These are phyloP conservation scores for Intellagama lesueurii DNA, from an alignment of 2,797 vertebrate species.

Conservation along the genomic window DNA sequence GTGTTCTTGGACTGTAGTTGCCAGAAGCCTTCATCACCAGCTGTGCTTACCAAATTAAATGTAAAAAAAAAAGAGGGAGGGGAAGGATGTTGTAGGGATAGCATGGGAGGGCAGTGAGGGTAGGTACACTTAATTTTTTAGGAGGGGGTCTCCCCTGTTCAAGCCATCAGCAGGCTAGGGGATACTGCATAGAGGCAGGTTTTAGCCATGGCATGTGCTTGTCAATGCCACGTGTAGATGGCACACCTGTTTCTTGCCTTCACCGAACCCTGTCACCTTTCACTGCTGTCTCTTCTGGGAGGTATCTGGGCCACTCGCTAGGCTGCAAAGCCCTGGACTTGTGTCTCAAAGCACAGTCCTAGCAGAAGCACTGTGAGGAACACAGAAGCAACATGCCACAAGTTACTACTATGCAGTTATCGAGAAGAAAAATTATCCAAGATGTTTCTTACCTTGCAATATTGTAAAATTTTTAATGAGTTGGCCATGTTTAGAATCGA, in stretches of 20 bases:
- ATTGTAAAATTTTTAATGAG: conserved; percentile 98
- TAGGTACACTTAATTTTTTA: too few relatives aligned
- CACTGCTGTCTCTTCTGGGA: neutral
- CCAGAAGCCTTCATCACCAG: too few relatives aligned
- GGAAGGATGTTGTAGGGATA: neutral
- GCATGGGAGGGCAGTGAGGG: too few relatives aligned
- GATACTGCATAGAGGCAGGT: neutral
- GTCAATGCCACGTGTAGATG: neutral
- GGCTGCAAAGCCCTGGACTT: neutral
- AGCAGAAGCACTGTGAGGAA: neutral
- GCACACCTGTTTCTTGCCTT: neutral
- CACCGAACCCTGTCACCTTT: too few relatives aligned
- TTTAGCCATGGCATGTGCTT: neutral
- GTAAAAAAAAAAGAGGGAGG: neutral
- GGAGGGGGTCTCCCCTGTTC: too few relatives aligned
- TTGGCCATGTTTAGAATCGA: conserved; percentile 95
- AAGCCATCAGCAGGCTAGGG: too few relatives aligned
- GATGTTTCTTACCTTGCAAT: conserved; percentile 86
- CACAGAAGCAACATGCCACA: neutral
- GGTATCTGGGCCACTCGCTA: neutral
- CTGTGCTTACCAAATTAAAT: neutral
- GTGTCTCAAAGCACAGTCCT: neutral
- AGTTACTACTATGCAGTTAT: neutral
- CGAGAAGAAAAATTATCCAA: neutral
- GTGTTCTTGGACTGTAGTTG: too few relatives aligned